Base-by-base conservation (phyloP, 2,797 vertebrate genomes). In the Esox masquinongy region DNA sequence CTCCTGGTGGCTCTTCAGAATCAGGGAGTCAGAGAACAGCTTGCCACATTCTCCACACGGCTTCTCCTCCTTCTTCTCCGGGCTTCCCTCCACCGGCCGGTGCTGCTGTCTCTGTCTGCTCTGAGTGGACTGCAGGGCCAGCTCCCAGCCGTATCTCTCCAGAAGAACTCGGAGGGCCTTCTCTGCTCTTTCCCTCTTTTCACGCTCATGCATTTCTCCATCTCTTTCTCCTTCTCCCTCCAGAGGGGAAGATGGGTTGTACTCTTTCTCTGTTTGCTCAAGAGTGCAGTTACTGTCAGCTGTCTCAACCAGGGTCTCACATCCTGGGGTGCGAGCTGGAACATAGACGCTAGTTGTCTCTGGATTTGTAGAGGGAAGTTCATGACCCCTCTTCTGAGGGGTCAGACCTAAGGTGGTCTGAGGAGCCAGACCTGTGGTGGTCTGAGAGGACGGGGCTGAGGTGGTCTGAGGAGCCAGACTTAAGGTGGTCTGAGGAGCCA, bases 1-100 rank as follows among this genome's bases (percentile, higher is more conserved):
- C 83, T 99, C 98, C 72, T 98, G 96, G 89, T 99, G 98, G 87
- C 96, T 99, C 93, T 99, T 99, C 77, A 99, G 93, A 85, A 99
- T 97, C 89, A 99, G 92, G 80, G 96, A 92, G 86, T 99, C 98
- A 74, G 98, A 99, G 80, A 99, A 99, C 56, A 97, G 85, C 88
- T 99, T 99, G 80, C 97, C 95, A 0, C 98, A 99, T 0, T 96
- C 94, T 61, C 92, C 89, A 1, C 98, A 99, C 83, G 96, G 96
- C 89, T 95, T 95, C 68, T 96, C 96, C 89, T 95, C 95, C 68
- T 87, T 78, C 70, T 70, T 78, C 70, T 70, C 73, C 85, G 88
- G 91, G 74, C 91, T 90, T 68, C 8, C 67, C 84, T 86, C 34
- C 29, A n/a, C n/a, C 34, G 79, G 74, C 72, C 81, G 82, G 17